A percentile compares a stretch with the other conserved stretches of the same genome.
These are phyloP conservation scores for Medauroidea extradentata DNA, from an alignment of 1,140 invertebrate genomes.

Conservation along the genomic window DNA sequence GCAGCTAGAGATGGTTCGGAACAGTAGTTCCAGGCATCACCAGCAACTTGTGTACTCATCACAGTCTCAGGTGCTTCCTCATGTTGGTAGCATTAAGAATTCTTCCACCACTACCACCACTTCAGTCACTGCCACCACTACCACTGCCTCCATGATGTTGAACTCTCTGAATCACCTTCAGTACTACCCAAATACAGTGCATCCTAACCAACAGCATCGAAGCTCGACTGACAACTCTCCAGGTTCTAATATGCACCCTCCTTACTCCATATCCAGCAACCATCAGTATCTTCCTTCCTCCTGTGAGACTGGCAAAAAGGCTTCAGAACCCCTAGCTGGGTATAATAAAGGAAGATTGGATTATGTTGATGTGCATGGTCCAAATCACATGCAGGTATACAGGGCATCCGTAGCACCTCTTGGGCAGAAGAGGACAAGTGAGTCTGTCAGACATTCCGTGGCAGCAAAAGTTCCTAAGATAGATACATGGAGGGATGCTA, in stretches of 20 bases:
- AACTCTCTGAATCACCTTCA: too few species aligned
- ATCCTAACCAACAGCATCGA: too few species aligned
- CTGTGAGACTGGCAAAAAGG: neutral
- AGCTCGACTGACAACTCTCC: too few species aligned
- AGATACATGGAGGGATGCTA: conserved; percentile 49
- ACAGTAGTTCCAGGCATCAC: conserved; percentile 2
- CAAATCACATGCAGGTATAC: neutral
- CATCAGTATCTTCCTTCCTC: neutral
- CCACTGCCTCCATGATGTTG: too few species aligned
- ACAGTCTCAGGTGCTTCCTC: conserved; percentile 1
- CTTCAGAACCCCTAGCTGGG: neutral
- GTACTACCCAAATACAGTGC: too few species aligned
- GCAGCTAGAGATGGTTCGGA: neutral
- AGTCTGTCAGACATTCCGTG: conserved; percentile 19
- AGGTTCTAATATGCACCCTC: neutral
- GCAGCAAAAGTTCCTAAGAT: conserved; percentile 47
- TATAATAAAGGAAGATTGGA: neutral
- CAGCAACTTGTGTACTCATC: neutral
- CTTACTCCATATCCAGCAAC: neutral
- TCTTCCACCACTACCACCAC: neutral
- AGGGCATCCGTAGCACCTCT: neutral
- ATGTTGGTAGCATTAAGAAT: conserved; percentile 9
- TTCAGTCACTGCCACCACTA: too few species aligned
- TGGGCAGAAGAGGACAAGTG: conserved; percentile 2
- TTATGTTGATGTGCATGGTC: neutral